Evolutionary conservation across 2,113 vertebrate genomes (phyloP).

Genomic region (Cranoglanis bouderius): DNA sequence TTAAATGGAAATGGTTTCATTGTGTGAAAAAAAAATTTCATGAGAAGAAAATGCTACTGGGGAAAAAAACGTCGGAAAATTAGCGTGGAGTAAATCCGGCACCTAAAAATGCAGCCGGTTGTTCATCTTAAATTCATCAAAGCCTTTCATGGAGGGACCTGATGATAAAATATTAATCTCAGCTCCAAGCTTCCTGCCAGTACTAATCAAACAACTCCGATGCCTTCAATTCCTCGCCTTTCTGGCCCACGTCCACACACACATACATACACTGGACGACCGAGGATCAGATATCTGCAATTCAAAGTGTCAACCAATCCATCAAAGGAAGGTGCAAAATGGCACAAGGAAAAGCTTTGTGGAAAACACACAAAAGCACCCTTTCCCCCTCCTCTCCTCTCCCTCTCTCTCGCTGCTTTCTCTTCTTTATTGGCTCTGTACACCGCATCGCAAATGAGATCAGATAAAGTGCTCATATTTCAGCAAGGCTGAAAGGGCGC

Average conservation of each 20-base stretch:
- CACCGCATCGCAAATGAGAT: slow-evolving; percentile 44
- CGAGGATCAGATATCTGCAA: slow-evolving; percentile 51
- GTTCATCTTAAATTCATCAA: slow-evolving; percentile 47
- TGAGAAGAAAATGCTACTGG: no score
- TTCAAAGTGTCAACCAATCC: slow-evolving; percentile 49
- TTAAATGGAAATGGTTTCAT: background rate
- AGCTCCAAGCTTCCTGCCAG: slow-evolving; percentile 6
- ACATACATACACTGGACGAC: background rate
- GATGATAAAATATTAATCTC: slow-evolving; percentile 45
- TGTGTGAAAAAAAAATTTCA: background rate
- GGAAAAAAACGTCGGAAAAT: background rate
- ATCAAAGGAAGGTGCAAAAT: slow-evolving; percentile 46
- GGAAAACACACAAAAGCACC: slow-evolving; percentile 42
- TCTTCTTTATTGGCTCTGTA: slow-evolving; percentile 48
- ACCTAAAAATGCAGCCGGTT: background rate
- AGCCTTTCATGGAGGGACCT: slow-evolving; percentile 9
- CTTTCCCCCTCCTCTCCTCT: slow-evolving; percentile 12
- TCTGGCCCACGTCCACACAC: background rate
- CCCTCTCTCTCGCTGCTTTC: slow-evolving; percentile 29
- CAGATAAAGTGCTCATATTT: slow-evolving; percentile 61
- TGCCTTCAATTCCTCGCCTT: background rate
- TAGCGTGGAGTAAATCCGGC: background rate
- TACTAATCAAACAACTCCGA: slow-evolving; percentile 29
- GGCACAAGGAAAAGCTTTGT: slow-evolving; percentile 45
- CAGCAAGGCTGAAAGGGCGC: slow-evolving; percentile 35